Evolutionary conservation across 2,888 invertebrate genomes (phyloP).

Genomic region (Arge pagana): DNA sequence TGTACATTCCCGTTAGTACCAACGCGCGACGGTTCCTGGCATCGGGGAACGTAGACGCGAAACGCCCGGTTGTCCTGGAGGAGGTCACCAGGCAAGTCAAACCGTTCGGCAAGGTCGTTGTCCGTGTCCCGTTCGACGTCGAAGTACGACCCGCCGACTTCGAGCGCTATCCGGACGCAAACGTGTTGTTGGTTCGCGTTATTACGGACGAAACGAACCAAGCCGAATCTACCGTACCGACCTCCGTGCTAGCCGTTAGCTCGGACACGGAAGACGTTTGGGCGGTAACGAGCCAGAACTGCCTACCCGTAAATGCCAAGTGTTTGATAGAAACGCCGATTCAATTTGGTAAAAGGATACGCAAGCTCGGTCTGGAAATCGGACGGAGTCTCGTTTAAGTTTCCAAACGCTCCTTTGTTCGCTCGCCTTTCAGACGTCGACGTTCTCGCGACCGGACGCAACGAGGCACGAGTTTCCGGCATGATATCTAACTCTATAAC

Average conservation of each 20-base stretch:
- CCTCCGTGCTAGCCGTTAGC: constrained; percentile 25
- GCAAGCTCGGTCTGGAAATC: background rate
- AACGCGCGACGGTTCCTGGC: too few relatives aligned
- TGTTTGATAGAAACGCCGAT: constrained; percentile 33
- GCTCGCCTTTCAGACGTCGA: constrained; percentile 35
- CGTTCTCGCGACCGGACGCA: constrained; percentile 27
- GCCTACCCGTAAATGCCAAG: constrained; percentile 14
- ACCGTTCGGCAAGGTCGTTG: constrained; percentile 33
- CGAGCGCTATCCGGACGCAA: constrained; percentile 35
- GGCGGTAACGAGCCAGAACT: constrained; percentile 21
- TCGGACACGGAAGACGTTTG: constrained; percentile 23
- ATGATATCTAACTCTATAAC: constrained; percentile 33
- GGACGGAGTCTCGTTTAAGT: too few relatives aligned
- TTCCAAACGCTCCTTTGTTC: too few relatives aligned
- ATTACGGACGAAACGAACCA: constrained; percentile 17
- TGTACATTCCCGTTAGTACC: too few relatives aligned
- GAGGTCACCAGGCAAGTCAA: constrained; percentile 30
- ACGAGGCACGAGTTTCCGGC: constrained; percentile 25
- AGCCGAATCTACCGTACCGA: constrained; percentile 1
- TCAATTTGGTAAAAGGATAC: constrained; percentile 32
- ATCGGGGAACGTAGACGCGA: too few relatives aligned
- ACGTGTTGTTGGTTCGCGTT: constrained; percentile 31
- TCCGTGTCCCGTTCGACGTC: constrained; percentile 35
- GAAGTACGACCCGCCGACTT: constrained; percentile 34
- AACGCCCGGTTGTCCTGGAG: constrained; percentile 20